A percentile compares a stretch with the other conserved stretches of the same genome.
Evolutionary conservation across 2,888 invertebrate species (phyloP).

Genomic region (Onchidella celtica): DNA sequence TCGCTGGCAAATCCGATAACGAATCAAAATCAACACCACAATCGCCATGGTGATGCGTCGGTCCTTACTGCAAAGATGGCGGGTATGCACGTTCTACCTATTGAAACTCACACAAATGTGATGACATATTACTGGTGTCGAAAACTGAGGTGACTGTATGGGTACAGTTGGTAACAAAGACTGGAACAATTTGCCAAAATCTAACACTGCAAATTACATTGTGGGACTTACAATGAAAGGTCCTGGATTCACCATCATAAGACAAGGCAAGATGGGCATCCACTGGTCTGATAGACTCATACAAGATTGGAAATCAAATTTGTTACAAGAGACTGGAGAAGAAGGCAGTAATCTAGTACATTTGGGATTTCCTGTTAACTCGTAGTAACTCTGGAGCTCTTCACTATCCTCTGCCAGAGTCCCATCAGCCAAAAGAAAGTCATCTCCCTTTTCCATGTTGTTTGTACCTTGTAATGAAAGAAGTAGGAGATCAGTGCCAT

Average conservation of each 20-base stretch:
- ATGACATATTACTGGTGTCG: no score
- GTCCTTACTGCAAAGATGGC: no score
- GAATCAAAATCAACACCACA: no score
- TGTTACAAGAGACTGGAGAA: background rate
- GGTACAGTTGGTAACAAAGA: no score
- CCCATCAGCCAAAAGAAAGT: slow-evolving; percentile 2
- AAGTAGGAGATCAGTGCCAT: no score
- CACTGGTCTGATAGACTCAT: slow-evolving; percentile 16
- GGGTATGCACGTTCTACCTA: no score
- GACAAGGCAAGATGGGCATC: background rate
- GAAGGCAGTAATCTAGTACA: background rate
- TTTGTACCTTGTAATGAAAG: slow-evolving; percentile 44
- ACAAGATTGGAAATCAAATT: slow-evolving; percentile 9
- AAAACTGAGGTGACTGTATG: no score
- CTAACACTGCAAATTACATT: background rate
- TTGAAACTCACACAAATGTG: background rate
- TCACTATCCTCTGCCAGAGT: background rate
- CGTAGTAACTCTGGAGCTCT: slow-evolving; percentile 38
- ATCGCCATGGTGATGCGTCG: no score
- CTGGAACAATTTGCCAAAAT: no score
- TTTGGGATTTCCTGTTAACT: slow-evolving; percentile 14
- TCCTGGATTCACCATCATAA: slow-evolving; percentile 4
- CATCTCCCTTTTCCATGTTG: slow-evolving; percentile 36
- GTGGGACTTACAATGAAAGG: slow-evolving; percentile 39
- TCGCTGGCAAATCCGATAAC: no score